These are phyloP conservation scores for Nephotettix cincticeps DNA, from an alignment of 1,140 invertebrate species.

Conservation along the genomic window DNA sequence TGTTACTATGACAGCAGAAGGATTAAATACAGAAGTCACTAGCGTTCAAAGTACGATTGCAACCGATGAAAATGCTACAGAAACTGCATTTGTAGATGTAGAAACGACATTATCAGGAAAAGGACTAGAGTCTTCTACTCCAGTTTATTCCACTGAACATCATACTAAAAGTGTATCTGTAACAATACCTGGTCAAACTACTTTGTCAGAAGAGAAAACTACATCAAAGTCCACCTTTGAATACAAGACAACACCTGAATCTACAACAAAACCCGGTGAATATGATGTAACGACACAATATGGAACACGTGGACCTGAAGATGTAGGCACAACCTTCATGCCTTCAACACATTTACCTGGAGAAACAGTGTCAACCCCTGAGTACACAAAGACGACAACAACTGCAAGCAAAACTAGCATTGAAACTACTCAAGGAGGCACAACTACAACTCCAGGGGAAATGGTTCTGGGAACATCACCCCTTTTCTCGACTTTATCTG, in stretches of 20 bases:
- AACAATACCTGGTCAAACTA: not conserved
- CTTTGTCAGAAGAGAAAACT: not conserved
- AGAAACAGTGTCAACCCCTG: conserved; percentile 7
- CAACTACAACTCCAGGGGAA: not conserved
- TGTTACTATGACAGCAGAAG: too few relatives aligned
- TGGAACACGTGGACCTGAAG: not conserved
- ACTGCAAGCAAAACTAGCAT: not conserved
- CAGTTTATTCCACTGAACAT: too few relatives aligned
- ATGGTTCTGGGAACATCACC: too few relatives aligned
- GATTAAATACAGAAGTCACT: too few relatives aligned
- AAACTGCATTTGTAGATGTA: too few relatives aligned
- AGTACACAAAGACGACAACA: not conserved
- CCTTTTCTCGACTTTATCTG: not conserved
- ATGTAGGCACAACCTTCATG: too few relatives aligned
- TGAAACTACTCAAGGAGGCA: not conserved
- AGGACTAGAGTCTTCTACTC: too few relatives aligned
- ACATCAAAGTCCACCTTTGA: not conserved
- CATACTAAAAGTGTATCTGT: not conserved
- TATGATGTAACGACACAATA: not conserved
- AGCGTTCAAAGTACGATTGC: too few relatives aligned
- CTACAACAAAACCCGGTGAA: not conserved
- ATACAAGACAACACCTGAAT: not conserved
- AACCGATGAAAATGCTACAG: too few relatives aligned
- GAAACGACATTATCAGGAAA: too few relatives aligned
- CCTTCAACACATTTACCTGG: not conserved